Conservation (phyloP, 2,797 vertebrate genomes). For the Cyclura pinguis region DNA sequence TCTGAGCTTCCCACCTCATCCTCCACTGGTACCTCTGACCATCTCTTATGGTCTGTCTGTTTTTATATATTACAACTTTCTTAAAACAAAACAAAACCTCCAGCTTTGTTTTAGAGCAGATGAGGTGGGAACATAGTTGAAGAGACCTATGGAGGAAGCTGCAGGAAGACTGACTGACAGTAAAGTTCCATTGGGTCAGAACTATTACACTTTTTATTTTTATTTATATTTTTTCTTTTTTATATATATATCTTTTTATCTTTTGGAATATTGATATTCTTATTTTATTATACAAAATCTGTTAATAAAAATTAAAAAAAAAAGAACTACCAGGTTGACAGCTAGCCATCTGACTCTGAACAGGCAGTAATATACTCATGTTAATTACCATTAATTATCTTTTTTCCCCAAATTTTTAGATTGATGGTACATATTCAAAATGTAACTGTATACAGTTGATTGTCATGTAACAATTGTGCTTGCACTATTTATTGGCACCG, state of each 20-base stretch:
- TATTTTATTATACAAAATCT: no score
- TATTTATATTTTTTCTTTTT: no score
- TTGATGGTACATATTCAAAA: not conserved
- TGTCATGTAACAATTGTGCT: conserved; percentile 11
- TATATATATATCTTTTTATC: no score
- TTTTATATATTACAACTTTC: not conserved
- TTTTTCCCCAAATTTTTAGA: not conserved
- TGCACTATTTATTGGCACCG: not conserved
- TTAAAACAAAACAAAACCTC: not conserved
- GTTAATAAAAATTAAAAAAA: no score
- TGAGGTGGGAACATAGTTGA: not conserved
- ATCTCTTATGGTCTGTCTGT: not conserved
- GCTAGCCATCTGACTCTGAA: not conserved
- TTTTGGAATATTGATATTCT: no score
- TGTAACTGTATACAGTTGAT: not conserved
- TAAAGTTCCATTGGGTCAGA: not conserved
- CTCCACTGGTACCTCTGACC: not conserved
- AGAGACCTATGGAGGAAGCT: not conserved
- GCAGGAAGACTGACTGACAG: not conserved
- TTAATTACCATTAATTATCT: not conserved
- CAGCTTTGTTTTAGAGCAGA: not conserved
- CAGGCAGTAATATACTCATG: not conserved
- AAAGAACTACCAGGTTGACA: not conserved
- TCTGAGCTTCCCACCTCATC: not conserved
- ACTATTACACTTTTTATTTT: not conserved